These are phyloP conservation scores for Tinamus major DNA, from an alignment of 2,797 vertebrate species.

Conservation along the genomic window DNA sequence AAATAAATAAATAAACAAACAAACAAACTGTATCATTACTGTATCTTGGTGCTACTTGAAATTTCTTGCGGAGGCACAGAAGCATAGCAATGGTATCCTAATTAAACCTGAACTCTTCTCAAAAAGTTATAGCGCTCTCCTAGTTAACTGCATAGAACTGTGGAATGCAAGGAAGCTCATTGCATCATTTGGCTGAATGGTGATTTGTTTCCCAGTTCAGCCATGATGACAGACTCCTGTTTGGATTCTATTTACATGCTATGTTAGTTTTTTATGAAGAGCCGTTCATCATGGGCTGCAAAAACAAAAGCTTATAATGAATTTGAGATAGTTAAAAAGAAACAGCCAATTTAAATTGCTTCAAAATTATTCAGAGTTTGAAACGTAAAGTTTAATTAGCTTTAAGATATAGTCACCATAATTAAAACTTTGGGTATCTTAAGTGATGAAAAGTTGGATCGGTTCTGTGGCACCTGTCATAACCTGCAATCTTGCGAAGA, in stretches of 20 bases:
- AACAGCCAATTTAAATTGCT: not conserved
- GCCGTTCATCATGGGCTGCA: not conserved
- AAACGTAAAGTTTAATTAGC: not conserved
- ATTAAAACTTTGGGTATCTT: not conserved
- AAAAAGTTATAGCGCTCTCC: not conserved
- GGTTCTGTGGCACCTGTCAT: not conserved
- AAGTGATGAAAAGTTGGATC: not conserved
- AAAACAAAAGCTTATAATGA: not conserved
- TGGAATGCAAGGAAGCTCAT: not conserved
- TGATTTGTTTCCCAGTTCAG: not conserved
- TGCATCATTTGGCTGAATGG: not conserved
- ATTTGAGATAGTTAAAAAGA: not conserved
- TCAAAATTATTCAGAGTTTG: not conserved
- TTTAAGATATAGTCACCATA: not conserved
- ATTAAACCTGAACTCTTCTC: not conserved
- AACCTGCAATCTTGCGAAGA: not conserved
- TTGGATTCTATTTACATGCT: not conserved
- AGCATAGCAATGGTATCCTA: not conserved
- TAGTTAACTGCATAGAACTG: not conserved
- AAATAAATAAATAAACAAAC: not conserved
- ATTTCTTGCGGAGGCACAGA: not conserved
- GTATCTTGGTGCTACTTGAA: not conserved
- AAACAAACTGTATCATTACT: conserved; percentile 3
- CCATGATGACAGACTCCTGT: not conserved
- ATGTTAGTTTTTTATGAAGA: not conserved